Evolutionary conservation across 2,888 invertebrate genomes (phyloP).

Genomic region (Litoditis marina): DNA sequence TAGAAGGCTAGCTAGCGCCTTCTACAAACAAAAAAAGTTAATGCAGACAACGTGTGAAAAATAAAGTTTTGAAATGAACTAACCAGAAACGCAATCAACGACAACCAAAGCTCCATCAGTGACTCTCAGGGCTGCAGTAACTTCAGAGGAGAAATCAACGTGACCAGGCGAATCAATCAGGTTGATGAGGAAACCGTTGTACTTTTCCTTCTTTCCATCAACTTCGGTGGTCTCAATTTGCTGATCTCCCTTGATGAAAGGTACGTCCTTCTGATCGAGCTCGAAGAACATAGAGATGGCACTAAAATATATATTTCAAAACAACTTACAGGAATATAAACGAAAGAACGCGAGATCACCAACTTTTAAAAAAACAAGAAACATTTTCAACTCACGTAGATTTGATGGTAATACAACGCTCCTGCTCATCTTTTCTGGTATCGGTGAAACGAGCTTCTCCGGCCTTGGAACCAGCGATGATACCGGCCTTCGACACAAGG

Average conservation of each 20-base stretch:
- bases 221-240: slow-evolving; percentile 36
- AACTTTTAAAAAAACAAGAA: not conserved
- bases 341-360: slow-evolving; percentile 1
- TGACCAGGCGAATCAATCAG: slow-evolving; percentile 99
- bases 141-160: slow-evolving; percentile 94
- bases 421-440: slow-evolving; percentile 98
- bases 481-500: slow-evolving; percentile 97
- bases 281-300: slow-evolving; percentile 99
- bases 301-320: slow-evolving; percentile 66
- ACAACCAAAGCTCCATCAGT: slow-evolving; percentile 99
- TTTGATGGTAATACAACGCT: slow-evolving; percentile 99
- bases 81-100: slow-evolving; percentile 97
- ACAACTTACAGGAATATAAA: not conserved
- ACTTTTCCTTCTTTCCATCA: slow-evolving; percentile 75
- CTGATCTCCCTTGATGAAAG: slow-evolving; percentile 75
- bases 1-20: too few species aligned
- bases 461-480: slow-evolving; percentile 96
- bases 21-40: too few species aligned
- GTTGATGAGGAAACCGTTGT: slow-evolving; percentile 92
- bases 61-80: not conserved
- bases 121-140: slow-evolving; percentile 98
- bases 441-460: slow-evolving; percentile 99
- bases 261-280: slow-evolving; percentile 86
- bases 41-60: not conserved
- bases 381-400: slow-evolving; percentile 96